phyloP scores from a whole-genome alignment of 1,140 invertebrate species.

The Homalodisca vitripennis region DNA sequence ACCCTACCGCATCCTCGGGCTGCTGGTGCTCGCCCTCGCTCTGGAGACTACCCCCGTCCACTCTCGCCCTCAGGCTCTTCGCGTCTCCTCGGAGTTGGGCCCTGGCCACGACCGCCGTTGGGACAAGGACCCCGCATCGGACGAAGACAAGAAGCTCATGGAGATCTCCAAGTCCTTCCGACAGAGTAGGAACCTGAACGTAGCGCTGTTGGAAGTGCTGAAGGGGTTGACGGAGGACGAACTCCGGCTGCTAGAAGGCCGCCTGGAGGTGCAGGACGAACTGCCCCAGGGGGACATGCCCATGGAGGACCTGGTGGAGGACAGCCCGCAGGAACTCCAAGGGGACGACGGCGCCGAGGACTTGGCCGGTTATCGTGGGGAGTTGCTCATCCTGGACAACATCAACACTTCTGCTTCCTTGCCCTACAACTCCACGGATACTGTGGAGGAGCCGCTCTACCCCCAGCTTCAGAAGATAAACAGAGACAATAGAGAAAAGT shows the following conservation, averaged over 20 bases:
- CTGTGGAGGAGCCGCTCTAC: constrained; percentile 1
- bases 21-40: not conserved
- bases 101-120: not conserved
- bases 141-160: not conserved
- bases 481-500: constrained; percentile 30
- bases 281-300: constrained; percentile 32
- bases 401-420: not conserved
- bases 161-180: constrained; percentile 9
- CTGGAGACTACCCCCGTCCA: not conserved
- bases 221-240: constrained; percentile 29
- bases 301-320: not conserved
- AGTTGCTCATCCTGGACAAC: constrained; percentile 16
- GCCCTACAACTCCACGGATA: not conserved
- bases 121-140: not conserved
- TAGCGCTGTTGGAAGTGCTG: constrained; percentile 24
- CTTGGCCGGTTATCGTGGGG: constrained; percentile 13
- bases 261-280: constrained; percentile 16
- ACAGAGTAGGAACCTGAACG: not conserved
- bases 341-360: not conserved
- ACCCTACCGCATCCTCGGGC: not conserved
- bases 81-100: not conserved
- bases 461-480: constrained; percentile 31
- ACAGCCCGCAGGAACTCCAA: constrained; percentile 21
- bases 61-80: constrained; percentile 3
- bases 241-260: constrained; percentile 21